Conservation (phyloP, 2,797 vertebrate species). For the Microcaecilia unicolor region DNA sequence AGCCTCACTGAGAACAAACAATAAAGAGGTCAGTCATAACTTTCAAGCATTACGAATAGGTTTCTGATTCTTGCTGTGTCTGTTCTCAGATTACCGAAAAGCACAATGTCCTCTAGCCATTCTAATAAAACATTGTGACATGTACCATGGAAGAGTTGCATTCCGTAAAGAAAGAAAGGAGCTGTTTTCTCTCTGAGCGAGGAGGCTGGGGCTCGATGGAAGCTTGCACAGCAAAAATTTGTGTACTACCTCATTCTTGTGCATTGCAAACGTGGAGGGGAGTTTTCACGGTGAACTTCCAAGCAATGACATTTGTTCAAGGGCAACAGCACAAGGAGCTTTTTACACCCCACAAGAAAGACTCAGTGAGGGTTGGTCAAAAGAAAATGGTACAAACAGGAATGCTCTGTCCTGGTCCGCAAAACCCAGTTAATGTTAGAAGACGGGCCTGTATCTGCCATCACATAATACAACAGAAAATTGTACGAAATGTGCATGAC, state of each 20-base stretch:
- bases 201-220: constrained; percentile 34
- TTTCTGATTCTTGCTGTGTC: constrained; percentile 25
- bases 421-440: constrained; percentile 29
- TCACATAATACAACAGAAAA: constrained; percentile 23
- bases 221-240: constrained; percentile 43
- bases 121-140: constrained; percentile 6
- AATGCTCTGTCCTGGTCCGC: constrained; percentile 32
- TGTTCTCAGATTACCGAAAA: constrained; percentile 32
- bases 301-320: constrained; percentile 16
- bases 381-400: constrained; percentile 27
- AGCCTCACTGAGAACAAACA: background rate
- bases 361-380: constrained; percentile 34
- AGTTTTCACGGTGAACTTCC: constrained; percentile 25
- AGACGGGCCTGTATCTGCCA: constrained; percentile 33
- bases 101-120: constrained; percentile 31
- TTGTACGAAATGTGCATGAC: constrained; percentile 21
- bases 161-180: constrained; percentile 10
- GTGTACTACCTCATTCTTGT: constrained; percentile 62
- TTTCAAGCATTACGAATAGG: constrained; percentile 3
- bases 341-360: constrained; percentile 26
- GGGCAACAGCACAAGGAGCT: constrained; percentile 26
- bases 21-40: background rate
- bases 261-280: constrained; percentile 32
- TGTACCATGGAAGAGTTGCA: constrained; percentile 14
- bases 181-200: constrained; percentile 24